Base-by-base conservation (phyloP, 2,888 invertebrate genomes). In the Drosophila stalkeri region DNA sequence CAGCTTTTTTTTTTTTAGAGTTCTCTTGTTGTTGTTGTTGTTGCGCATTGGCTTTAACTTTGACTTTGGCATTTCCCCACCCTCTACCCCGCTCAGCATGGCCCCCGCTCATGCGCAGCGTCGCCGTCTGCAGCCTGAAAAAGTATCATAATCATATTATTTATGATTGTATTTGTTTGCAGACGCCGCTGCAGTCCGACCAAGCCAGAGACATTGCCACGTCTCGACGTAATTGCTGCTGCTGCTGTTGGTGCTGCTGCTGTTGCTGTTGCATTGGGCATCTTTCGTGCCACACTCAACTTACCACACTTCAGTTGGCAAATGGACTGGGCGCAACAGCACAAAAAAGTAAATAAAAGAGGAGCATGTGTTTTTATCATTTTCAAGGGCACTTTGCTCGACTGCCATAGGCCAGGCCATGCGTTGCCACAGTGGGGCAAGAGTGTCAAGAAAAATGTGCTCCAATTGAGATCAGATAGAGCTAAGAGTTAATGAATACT, bases 121-220 rank as follows among this genome's bases (percentile, higher is more conserved):
- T n/a, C 33, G 18, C 31, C 72, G 39, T 56, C 60, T 47, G 39
- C 63, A 35, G 46, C 64, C 49, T 54, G 61, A 74, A 80, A 72
- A 72, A 84, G 81, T 81, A 85, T 86, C 88, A 86, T 89, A 86
- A 86, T 89, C 90, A 87, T 82, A 87, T 86, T 87, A 87, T 86
- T 86, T 86, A 86, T 87, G 85, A 89, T 84, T 84, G 82, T 89
- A 82, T 85, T 84, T 79, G 89, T 77, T 89, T 79, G 75, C 71
- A 65, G 72, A 77, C 74, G 61, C 59, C 73, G 55, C 43, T 57
- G 39, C 52, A 49, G 39, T 23, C 52, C 52, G 5, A 9, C 37
- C 23, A 43, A 31, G 33, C 39, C 39, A 72, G 79, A 66, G 77
- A 79, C 75, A 79, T 77, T 75, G 77, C 80, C 77, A 75, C 80